phyloP scores from a whole-genome alignment of 1,140 invertebrate genomes.

The Achroia grisella region DNA sequence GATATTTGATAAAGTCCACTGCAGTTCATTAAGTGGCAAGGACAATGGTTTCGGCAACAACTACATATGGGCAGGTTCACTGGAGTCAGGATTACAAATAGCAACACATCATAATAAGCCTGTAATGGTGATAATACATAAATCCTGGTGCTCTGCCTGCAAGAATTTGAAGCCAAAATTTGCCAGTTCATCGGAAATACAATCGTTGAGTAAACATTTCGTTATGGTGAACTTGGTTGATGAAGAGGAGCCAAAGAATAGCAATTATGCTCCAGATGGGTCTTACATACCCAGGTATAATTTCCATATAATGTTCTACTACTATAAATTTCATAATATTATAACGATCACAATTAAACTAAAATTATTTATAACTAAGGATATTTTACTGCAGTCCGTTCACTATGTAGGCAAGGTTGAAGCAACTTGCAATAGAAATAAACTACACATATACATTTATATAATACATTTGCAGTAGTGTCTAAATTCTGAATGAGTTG shows the following conservation, averaged over 20 bases:
- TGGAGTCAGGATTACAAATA: constrained; percentile 71
- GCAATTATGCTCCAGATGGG: constrained; percentile 73
- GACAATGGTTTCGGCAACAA: constrained; percentile 62
- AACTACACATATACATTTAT: no score
- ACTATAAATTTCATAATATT: no score
- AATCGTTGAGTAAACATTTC: constrained; percentile 73
- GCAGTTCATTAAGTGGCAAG: constrained; percentile 23
- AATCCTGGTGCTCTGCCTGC: constrained; percentile 78
- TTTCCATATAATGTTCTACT: no score
- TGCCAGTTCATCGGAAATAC: constrained; percentile 71
- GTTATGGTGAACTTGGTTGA: constrained; percentile 77
- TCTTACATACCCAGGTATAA: constrained; percentile 75
- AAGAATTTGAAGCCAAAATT: constrained; percentile 77
- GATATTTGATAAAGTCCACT: constrained; percentile 38
- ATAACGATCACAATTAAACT: no score
- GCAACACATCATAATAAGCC: constrained; percentile 69
- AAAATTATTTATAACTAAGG: no score
- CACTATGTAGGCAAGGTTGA: no score
- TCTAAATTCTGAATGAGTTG: no score
- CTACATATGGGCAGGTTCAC: constrained; percentile 60
- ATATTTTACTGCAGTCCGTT: no score
- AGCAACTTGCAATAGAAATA: no score
- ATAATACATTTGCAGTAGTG: no score
- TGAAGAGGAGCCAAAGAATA: constrained; percentile 71
- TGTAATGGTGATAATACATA: constrained; percentile 77